phyloP scores from a whole-genome alignment of 1,140 invertebrate genomes.

The Trichoplusia ni region DNA sequence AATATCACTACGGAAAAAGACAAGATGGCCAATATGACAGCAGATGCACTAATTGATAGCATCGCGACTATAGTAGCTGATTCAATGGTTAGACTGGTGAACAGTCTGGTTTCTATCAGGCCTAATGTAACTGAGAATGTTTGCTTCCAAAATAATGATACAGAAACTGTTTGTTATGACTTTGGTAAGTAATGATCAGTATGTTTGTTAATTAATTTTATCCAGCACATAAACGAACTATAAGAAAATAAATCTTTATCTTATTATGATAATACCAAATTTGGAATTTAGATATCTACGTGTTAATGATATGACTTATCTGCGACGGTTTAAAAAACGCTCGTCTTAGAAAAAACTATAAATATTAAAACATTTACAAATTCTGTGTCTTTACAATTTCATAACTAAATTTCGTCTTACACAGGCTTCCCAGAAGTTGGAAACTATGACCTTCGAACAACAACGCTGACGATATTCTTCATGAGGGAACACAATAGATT shows the following conservation, averaged over 20 bases:
- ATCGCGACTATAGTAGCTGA: neutral
- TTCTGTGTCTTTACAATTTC: too few species aligned
- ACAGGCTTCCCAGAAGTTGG: constrained; percentile 51
- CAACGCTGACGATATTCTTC: constrained; percentile 95
- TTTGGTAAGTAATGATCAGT: constrained; percentile 54
- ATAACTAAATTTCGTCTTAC: neutral
- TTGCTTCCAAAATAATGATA: constrained; percentile 45
- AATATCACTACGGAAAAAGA: neutral
- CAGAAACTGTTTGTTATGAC: constrained; percentile 50
- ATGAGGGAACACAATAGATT: constrained; percentile 88
- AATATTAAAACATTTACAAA: too few species aligned
- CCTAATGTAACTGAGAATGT: constrained; percentile 34
- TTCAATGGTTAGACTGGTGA: neutral
- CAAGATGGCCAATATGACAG: neutral
- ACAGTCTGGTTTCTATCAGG: neutral
- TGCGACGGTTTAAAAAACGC: too few species aligned
- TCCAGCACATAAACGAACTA: too few species aligned
- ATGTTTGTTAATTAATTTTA: too few species aligned
- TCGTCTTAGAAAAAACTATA: too few species aligned
- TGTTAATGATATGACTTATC: too few species aligned
- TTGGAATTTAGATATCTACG: too few species aligned
- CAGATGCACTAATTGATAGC: neutral
- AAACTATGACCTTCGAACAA: constrained; percentile 78
- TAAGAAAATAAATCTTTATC: too few species aligned
- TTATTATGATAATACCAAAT: too few species aligned